These are phyloP conservation scores for Peromyscus aztecus DNA, from an alignment of 2,797 vertebrate genomes.

Conservation along the genomic window DNA sequence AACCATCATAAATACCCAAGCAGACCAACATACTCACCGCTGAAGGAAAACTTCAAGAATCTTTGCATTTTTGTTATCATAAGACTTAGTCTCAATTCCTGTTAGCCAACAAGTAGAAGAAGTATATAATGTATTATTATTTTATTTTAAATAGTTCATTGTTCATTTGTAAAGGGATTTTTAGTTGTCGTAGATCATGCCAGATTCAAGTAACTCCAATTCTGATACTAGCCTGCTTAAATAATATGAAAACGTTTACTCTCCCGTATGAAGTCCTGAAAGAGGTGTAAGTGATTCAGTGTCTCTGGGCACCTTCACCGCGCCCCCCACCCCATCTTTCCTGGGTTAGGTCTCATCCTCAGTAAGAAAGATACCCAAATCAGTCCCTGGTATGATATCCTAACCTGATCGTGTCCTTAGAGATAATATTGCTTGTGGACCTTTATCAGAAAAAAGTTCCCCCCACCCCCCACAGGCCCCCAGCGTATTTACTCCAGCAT, in stretches of 20 bases:
- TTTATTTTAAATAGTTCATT: background rate
- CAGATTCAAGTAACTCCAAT: background rate
- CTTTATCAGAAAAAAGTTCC: background rate
- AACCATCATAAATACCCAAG: background rate
- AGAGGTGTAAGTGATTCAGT: background rate
- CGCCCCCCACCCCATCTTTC: background rate
- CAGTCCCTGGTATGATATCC: background rate
- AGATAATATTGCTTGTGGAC: background rate
- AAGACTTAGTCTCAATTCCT: conserved; percentile 16
- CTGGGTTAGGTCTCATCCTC: background rate
- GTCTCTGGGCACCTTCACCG: background rate
- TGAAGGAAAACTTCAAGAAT: background rate
- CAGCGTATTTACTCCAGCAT: background rate
- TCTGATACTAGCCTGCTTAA: background rate
- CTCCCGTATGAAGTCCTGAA: background rate
- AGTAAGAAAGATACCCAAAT: background rate
- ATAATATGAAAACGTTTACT: background rate
- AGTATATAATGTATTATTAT: background rate
- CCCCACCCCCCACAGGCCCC: too few species aligned
- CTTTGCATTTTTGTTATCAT: background rate
- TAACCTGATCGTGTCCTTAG: background rate
- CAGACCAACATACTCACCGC: background rate
- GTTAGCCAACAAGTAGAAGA: background rate
- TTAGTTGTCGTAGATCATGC: background rate
- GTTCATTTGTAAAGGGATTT: background rate